Evolutionary conservation across 1,140 invertebrate species (phyloP).

Genomic region (Sitobion miscanthi): DNA sequence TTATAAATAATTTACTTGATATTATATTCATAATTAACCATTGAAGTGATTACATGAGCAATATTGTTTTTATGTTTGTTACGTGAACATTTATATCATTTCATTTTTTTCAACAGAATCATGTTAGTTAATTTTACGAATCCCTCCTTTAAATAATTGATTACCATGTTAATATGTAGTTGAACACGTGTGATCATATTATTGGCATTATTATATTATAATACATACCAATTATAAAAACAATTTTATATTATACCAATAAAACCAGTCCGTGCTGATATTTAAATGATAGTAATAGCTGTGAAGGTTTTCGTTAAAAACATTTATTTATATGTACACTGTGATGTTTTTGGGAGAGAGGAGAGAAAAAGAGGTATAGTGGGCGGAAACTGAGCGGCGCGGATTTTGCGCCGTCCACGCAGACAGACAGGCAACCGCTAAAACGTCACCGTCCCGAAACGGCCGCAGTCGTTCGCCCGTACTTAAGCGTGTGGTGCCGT

Average conservation of each 20-base stretch:
- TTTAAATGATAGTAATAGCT: slow-evolving; percentile 1
- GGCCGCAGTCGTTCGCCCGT: slow-evolving; percentile 49
- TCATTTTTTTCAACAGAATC: not conserved
- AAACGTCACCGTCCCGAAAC: slow-evolving; percentile 44
- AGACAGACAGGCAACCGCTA: slow-evolving; percentile 54
- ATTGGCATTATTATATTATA: not conserved
- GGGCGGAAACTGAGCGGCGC: slow-evolving; percentile 40
- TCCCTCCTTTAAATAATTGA: not conserved
- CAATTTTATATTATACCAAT: not conserved
- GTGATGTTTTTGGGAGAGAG: not conserved
- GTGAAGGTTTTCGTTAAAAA: slow-evolving; percentile 17
- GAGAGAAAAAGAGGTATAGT: not conserved
- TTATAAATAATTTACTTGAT: not conserved
- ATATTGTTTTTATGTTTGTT: not conserved
- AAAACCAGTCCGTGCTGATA: not conserved
- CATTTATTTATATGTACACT: slow-evolving; percentile 4
- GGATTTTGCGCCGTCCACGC: slow-evolving; percentile 56
- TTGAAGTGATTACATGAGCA: not conserved
- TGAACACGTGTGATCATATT: not conserved
- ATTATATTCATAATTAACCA: not conserved
- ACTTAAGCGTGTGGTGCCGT: slow-evolving; percentile 19
- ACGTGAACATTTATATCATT: not conserved
- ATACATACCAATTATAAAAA: not conserved
- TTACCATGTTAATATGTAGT: not conserved
- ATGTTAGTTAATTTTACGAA: not conserved